Evolutionary conservation across 2,888 invertebrate species (phyloP).

Genomic region (Caenorhabditis japonica): DNA sequence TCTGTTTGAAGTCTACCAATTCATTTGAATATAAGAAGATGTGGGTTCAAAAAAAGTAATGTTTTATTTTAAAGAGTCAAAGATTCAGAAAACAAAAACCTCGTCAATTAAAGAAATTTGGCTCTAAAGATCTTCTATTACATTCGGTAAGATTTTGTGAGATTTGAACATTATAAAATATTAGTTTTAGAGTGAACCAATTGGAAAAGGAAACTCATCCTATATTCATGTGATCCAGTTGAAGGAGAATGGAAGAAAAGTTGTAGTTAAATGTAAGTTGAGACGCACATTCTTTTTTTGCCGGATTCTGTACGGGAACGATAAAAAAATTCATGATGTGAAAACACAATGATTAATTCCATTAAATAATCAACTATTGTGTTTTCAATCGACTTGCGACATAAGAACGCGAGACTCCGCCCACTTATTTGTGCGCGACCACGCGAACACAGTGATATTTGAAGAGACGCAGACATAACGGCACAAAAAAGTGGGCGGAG

Average conservation of each 20-base stretch:
- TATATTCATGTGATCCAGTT: background rate
- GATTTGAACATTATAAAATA: no score
- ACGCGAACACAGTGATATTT: no score
- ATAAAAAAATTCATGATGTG: background rate
- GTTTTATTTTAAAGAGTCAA: background rate
- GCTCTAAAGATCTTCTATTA: no score
- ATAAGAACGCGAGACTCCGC: no score
- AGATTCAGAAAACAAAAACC: no score
- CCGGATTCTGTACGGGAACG: background rate
- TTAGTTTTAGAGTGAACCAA: background rate
- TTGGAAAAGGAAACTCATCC: conserved; percentile 22
- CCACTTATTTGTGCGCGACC: no score
- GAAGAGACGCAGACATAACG: no score
- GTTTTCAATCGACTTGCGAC: no score
- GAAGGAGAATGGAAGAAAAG: background rate
- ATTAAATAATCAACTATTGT: background rate
- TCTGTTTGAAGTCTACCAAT: background rate
- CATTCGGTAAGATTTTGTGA: no score
- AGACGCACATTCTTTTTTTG: background rate
- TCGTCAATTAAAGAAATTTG: no score
- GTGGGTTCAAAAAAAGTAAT: background rate
- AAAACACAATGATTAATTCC: background rate
- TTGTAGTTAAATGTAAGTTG: conserved; percentile 16
- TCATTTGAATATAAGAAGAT: background rate
- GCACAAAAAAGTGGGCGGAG: no score